Conservation (phyloP, 2,113 vertebrate genomes). For the Thryonomys swinderianus region DNA sequence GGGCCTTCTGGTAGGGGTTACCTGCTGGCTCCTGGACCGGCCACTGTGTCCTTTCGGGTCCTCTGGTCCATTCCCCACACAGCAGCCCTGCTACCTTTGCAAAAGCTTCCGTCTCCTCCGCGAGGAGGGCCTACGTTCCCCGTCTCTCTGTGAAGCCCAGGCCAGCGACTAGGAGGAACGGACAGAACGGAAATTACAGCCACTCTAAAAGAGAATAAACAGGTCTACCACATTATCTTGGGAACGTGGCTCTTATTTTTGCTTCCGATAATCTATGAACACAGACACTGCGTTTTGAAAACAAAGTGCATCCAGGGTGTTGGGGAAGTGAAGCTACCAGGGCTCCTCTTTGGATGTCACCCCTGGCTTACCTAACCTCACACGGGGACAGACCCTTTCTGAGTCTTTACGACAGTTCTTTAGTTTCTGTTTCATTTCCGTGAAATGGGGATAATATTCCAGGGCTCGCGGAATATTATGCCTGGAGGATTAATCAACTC, state of each 20-base stretch:
- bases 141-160: neutral
- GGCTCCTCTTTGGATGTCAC: neutral
- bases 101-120: neutral
- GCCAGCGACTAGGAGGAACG: neutral
- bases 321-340: neutral
- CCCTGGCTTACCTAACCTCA: fast-evolving
- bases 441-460: neutral
- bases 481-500: neutral
- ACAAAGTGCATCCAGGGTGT: neutral
- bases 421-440: neutral
- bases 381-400: no score
- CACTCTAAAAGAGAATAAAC: neutral
- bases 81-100: neutral
- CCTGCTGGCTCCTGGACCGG: neutral
- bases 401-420: neutral
- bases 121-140: neutral
- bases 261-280: neutral
- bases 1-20: neutral
- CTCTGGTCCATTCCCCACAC: neutral
- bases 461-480: neutral
- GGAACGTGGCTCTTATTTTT: neutral
- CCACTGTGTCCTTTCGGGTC: fast-evolving
- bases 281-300: slow-evolving; percentile 3
- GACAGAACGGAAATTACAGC: fast-evolving
- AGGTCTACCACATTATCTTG: neutral